These are phyloP conservation scores for Vicugna pacos DNA, from an alignment of 2,113 vertebrate genomes.

Conservation along the genomic window DNA sequence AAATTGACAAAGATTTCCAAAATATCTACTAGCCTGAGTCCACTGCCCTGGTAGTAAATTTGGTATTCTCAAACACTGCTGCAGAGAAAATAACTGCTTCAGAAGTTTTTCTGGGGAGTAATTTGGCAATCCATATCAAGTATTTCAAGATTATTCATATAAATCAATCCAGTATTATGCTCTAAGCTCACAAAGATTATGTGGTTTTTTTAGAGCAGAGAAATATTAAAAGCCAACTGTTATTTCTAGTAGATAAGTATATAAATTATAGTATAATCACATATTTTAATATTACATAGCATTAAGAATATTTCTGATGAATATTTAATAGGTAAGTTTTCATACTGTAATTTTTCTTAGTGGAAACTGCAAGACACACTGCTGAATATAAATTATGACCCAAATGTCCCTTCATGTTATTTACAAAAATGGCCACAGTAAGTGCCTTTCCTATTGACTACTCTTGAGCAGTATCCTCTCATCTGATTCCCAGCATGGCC, in stretches of 20 bases:
- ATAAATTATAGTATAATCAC: not conserved
- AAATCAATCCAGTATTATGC: not conserved
- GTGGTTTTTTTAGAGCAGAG: not conserved
- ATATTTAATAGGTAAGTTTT: not conserved
- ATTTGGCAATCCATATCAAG: not conserved
- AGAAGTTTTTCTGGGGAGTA: not conserved
- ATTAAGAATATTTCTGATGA: conserved; percentile 29
- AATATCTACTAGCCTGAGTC: not conserved
- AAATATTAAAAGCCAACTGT: conserved; percentile 31
- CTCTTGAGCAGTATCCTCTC: not conserved
- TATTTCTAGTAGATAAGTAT: not conserved
- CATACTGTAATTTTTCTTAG: not conserved
- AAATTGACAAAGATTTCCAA: conserved; percentile 25
- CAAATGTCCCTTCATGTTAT: not conserved
- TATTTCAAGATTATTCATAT: not conserved
- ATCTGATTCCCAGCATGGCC: not conserved
- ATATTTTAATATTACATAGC: not conserved
- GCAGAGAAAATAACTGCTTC: not conserved
- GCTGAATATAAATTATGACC: not conserved
- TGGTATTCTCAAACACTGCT: not conserved
- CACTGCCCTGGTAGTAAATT: not conserved
- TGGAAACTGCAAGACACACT: not conserved
- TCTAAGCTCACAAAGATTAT: not conserved
- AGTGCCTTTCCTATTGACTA: not conserved
- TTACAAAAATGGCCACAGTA: not conserved